Percentiles rank a stretch among this genome's conserved stretches.
Conservation (phyloP, 2,797 vertebrate species). For the Myotis vivesi region DNA sequence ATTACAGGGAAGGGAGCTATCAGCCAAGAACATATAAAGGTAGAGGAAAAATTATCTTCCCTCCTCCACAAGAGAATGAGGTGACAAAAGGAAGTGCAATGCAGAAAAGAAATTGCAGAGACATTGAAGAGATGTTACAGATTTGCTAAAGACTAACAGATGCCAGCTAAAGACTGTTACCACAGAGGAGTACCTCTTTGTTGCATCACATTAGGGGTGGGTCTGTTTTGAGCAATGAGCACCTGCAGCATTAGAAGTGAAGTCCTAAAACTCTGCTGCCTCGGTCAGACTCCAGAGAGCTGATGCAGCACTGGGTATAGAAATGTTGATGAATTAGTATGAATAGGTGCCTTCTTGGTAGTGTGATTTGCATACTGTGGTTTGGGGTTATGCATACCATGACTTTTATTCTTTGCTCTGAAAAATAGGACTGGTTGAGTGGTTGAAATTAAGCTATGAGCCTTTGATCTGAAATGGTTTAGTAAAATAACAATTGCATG, state of each 20-base stretch:
- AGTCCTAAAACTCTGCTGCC: background rate
- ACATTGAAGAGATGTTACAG: background rate
- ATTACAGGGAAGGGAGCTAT: background rate
- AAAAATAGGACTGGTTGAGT: constrained; percentile 55
- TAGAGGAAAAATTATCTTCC: background rate
- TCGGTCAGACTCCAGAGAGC: constrained; percentile 40
- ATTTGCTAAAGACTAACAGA: constrained; percentile 26
- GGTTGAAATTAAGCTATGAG: constrained; percentile 64
- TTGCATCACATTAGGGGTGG: background rate
- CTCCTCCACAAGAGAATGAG: background rate
- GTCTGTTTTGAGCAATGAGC: constrained; percentile 31
- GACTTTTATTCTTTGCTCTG: constrained; percentile 52
- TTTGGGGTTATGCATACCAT: constrained; percentile 70
- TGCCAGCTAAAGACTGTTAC: constrained; percentile 22
- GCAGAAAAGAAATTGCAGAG: constrained; percentile 8
- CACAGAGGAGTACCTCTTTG: constrained; percentile 34
- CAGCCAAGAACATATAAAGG: background rate
- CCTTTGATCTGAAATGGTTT: constrained; percentile 65
- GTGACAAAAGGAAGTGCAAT: background rate
- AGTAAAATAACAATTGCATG: constrained; percentile 45
- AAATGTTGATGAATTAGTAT: constrained; percentile 75
- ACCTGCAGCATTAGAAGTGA: constrained; percentile 44
- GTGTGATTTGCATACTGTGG: constrained; percentile 74
- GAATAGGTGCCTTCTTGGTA: constrained; percentile 49
- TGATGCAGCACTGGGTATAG: constrained; percentile 66